These are phyloP conservation scores for Tamias sibiricus DNA, from an alignment of 2,113 vertebrate genomes.

Conservation along the genomic window DNA sequence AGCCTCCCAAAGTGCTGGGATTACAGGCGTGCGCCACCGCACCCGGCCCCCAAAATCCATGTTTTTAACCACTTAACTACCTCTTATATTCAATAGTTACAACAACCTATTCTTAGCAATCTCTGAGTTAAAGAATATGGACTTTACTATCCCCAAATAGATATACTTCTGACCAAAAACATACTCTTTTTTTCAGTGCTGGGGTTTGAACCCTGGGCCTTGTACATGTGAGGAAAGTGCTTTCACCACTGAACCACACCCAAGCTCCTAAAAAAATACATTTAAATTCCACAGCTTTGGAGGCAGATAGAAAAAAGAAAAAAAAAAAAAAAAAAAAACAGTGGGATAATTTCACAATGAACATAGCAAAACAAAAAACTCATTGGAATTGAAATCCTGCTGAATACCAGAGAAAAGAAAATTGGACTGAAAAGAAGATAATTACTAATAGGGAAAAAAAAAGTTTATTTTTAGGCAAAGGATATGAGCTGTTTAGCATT, in stretches of 20 bases:
- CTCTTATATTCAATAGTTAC: neutral
- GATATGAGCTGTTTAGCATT: conserved; percentile 59
- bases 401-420: conserved; percentile 68
- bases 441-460: neutral
- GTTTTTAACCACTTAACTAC: neutral
- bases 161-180: neutral
- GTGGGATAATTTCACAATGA: conserved; percentile 32
- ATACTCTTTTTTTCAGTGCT: neutral
- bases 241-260: neutral
- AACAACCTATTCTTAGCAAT: neutral
- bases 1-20: no score
- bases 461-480: conserved; percentile 72
- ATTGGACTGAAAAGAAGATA: conserved; percentile 60
- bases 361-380: conserved; percentile 60
- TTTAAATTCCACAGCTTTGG: conserved; percentile 23
- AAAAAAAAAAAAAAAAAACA: neutral
- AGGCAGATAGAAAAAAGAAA: neutral
- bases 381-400: conserved; percentile 23
- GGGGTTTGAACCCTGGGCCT: neutral
- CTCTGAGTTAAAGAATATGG: neutral
- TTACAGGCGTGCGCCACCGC: no score
- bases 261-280: neutral
- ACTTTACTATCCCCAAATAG: neutral
- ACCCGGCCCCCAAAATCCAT: conserved; percentile 25
- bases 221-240: neutral